phyloP scores from a whole-genome alignment of 1,140 invertebrate genomes.

The Ceratitis capitata region DNA sequence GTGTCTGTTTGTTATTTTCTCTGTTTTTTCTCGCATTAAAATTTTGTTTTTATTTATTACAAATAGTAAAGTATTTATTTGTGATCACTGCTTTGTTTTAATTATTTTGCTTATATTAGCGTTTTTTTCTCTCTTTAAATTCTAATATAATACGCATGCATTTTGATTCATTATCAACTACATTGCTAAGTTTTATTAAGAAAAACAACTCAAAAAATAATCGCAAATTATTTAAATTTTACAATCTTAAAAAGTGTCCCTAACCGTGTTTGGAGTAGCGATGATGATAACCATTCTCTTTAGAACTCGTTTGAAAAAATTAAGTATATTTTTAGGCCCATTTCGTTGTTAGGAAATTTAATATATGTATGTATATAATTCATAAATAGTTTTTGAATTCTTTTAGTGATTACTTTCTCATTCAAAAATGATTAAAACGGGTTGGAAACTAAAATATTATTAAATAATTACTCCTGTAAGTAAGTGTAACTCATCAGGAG shows the following conservation, averaged over 20 bases:
- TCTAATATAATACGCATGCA: neutral
- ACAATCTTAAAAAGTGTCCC: neutral
- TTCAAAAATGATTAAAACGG: too few species aligned
- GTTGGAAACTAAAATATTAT: too few species aligned
- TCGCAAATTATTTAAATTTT: neutral
- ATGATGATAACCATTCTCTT: neutral
- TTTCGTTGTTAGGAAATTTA: neutral
- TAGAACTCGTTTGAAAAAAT: neutral
- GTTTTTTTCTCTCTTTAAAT: neutral
- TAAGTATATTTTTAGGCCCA: neutral
- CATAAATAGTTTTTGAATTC: too few species aligned
- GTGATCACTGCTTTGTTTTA: conserved; percentile 18
- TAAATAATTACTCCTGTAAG: too few species aligned
- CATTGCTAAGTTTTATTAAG: neutral
- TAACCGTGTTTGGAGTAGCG: neutral
- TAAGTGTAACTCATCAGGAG: too few species aligned
- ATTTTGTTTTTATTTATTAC: conserved; percentile 34
- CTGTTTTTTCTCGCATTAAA: neutral
- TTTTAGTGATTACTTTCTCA: too few species aligned
- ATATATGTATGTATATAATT: too few species aligned
- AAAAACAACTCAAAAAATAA: neutral
- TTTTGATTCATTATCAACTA: neutral
- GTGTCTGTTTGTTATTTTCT: neutral
- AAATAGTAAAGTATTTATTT: conserved; percentile 39
- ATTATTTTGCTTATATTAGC: neutral